A percentile compares a stretch with the other conserved stretches of the same genome.
Evolutionary conservation across 2,113 vertebrate genomes (phyloP).

Genomic region (Alethe castanea): DNA sequence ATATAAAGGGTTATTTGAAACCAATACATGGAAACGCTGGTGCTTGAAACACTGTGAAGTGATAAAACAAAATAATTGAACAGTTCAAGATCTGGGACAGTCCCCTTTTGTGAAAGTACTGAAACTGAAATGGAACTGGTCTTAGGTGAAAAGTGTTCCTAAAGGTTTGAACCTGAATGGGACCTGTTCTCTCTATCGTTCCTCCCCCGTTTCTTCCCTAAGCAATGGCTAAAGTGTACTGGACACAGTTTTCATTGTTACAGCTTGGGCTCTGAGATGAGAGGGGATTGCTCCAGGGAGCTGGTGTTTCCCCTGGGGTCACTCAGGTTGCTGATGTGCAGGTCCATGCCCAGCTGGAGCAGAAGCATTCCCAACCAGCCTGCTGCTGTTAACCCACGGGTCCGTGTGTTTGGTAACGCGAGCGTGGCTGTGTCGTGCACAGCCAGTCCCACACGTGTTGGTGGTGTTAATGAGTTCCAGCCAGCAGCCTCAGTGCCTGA

Average conservation of each 20-base stretch:
- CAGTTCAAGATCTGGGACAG: slow-evolving; percentile 80
- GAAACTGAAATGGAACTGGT: slow-evolving; percentile 71
- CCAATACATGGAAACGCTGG: slow-evolving; percentile 92
- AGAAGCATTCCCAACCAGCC: neutral
- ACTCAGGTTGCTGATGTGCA: slow-evolving; percentile 7
- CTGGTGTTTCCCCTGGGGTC: slow-evolving; percentile 36
- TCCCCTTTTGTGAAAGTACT: slow-evolving; percentile 72
- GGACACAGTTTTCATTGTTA: slow-evolving; percentile 52
- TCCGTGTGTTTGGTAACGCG: neutral
- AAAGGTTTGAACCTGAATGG: slow-evolving; percentile 43
- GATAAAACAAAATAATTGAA: slow-evolving; percentile 67
- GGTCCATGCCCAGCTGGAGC: slow-evolving; percentile 7
- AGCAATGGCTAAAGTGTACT: neutral
- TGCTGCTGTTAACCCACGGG: slow-evolving; percentile 29
- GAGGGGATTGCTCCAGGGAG: slow-evolving; percentile 58
- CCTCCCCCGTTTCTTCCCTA: slow-evolving; percentile 25
- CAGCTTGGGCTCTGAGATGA: slow-evolving; percentile 56
- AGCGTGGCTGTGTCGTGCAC: neutral
- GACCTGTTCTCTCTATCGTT: slow-evolving; percentile 58
- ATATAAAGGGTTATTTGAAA: slow-evolving; percentile 88
- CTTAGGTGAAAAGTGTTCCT: slow-evolving; percentile 66
- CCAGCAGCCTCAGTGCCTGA: slow-evolving; percentile 22
- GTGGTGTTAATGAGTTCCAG: neutral
- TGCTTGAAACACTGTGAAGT: slow-evolving; percentile 99
- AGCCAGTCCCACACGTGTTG: neutral